Evolutionary conservation across 2,888 invertebrate genomes (phyloP).

Genomic region (Lepidochitona cinerea): DNA sequence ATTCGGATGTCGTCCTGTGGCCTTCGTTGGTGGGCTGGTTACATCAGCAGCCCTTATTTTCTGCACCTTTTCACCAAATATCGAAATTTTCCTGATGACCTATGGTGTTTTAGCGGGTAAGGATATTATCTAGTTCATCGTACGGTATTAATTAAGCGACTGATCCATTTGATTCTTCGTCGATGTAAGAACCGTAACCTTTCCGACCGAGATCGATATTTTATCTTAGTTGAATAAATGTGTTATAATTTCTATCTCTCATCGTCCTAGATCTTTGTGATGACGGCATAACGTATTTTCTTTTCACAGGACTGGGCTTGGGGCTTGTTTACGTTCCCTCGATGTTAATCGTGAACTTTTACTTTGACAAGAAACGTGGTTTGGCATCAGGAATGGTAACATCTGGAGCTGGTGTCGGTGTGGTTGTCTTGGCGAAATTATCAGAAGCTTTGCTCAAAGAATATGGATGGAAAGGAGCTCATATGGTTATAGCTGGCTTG

Average conservation of each 20-base stretch:
- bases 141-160: no score
- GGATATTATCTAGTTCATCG: no score
- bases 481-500: constrained; percentile 33
- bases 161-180: no score
- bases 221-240: neutral
- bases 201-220: neutral
- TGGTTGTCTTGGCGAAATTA: constrained; percentile 34
- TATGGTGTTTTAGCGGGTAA: constrained; percentile 40
- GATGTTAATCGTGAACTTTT: constrained; percentile 38
- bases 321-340: constrained; percentile 40
- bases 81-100: constrained; percentile 31
- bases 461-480: constrained; percentile 36
- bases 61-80: constrained; percentile 23
- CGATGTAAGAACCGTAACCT: neutral
- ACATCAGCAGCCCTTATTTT: constrained; percentile 24
- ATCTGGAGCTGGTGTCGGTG: constrained; percentile 42
- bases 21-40: constrained; percentile 32
- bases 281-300: no score
- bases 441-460: constrained; percentile 24
- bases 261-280: no score
- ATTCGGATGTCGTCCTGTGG: constrained; percentile 34
- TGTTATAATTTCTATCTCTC: no score
- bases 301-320: constrained; percentile 35
- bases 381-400: constrained; percentile 40
- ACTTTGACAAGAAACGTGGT: constrained; percentile 38